These are phyloP conservation scores for Gephyroberyx darwinii DNA, from an alignment of 2,797 vertebrate species.

Conservation along the genomic window DNA sequence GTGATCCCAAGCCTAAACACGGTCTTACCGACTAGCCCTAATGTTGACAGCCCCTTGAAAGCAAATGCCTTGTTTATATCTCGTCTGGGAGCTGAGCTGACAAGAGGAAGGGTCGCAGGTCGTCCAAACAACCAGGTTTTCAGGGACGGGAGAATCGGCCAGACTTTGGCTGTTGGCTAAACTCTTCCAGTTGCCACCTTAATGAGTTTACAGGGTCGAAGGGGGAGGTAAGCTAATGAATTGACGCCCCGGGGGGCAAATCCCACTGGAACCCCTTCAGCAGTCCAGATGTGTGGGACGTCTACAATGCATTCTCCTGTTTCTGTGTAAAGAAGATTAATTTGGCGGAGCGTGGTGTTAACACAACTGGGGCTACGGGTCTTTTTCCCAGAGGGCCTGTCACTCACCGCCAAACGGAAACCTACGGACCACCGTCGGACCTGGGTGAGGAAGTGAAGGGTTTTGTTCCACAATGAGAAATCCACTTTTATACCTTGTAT, in stretches of 20 bases:
- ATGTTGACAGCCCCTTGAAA: constrained; percentile 53
- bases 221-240: constrained; percentile 50
- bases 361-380: constrained; percentile 40
- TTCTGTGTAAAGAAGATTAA: constrained; percentile 48
- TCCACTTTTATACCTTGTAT: no score
- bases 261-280: constrained; percentile 39
- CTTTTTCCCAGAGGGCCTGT: constrained; percentile 27
- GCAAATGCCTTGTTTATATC: constrained; percentile 57
- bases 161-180: constrained; percentile 56
- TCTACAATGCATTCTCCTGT: constrained; percentile 24
- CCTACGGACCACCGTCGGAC: not conserved
- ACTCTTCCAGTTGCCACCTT: constrained; percentile 57
- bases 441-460: not conserved
- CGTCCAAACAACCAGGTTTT: constrained; percentile 68
- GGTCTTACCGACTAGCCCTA: constrained; percentile 14
- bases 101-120: constrained; percentile 68
- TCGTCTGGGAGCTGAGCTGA: constrained; percentile 49
- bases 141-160: constrained; percentile 31
- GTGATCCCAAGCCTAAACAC: constrained; percentile 48
- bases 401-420: constrained; percentile 11
- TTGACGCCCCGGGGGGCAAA: constrained; percentile 12
- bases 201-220: constrained; percentile 70
- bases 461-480: no score
- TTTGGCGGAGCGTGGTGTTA: constrained; percentile 46
- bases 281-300: constrained; percentile 59